Evolutionary conservation across 2,797 vertebrate species (phyloP).

Genomic region (Phoebastria nigripes): DNA sequence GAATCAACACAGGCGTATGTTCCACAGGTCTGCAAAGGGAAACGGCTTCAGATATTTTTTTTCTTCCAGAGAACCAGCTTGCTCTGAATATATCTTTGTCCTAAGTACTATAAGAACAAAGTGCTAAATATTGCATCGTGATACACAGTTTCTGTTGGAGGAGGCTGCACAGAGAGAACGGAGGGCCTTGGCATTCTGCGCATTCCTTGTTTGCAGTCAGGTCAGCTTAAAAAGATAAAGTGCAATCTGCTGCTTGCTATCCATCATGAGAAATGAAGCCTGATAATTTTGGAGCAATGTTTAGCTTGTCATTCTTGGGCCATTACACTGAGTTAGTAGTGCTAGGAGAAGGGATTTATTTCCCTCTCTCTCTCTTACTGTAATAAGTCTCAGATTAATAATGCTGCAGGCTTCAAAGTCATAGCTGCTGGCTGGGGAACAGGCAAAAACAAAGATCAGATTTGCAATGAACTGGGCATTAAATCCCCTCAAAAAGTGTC

Average conservation of each 20-base stretch:
- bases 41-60: neutral
- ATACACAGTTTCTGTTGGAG: neutral
- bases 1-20: neutral
- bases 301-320: slow-evolving; percentile 62
- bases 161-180: neutral
- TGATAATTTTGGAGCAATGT: slow-evolving; percentile 45
- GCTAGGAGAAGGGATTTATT: slow-evolving; percentile 54
- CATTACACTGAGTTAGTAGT: slow-evolving; percentile 43
- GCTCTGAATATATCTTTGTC: neutral
- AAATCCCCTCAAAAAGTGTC: slow-evolving; percentile 26
- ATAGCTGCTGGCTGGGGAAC: slow-evolving; percentile 6
- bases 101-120: neutral
- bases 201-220: slow-evolving; percentile 47
- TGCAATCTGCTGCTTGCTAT: slow-evolving; percentile 39
- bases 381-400: slow-evolving; percentile 55
- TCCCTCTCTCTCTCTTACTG: neutral
- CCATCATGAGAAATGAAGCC: slow-evolving; percentile 31
- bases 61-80: neutral
- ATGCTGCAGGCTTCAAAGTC: slow-evolving; percentile 43
- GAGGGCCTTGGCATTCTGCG: slow-evolving; percentile 16
- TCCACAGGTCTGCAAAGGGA: neutral
- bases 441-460: slow-evolving; percentile 28
- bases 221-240: slow-evolving; percentile 58
- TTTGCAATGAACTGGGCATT: slow-evolving; percentile 18
- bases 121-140: slow-evolving; percentile 12